A percentile compares a stretch with the other conserved stretches of the same genome.
Evolutionary conservation across 2,888 invertebrate genomes (phyloP).

Genomic region (Tipula vernalis): DNA sequence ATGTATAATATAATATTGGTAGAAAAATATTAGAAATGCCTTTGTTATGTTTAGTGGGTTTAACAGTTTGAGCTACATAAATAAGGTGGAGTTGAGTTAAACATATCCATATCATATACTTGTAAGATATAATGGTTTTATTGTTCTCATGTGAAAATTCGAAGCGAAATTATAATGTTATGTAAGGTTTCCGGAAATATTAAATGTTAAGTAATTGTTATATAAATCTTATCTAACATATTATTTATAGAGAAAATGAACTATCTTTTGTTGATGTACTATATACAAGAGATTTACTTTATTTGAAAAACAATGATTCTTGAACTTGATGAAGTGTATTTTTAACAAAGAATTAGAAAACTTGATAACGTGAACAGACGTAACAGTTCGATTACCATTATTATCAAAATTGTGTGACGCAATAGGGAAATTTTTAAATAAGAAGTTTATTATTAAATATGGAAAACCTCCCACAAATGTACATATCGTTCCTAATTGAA

Average conservation of each 20-base stretch:
- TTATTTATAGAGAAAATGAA: neutral
- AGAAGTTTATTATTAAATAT: too few relatives aligned
- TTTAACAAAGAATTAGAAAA: too few relatives aligned
- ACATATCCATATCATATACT: neutral
- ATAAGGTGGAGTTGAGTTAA: neutral
- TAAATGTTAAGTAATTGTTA: neutral
- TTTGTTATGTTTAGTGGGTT: constrained; percentile 4
- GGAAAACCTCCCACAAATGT: too few relatives aligned
- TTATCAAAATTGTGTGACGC: too few relatives aligned
- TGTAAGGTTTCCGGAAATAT: neutral
- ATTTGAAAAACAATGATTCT: too few relatives aligned
- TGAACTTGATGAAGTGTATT: too few relatives aligned
- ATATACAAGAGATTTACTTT: too few relatives aligned
- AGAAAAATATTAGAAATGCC: neutral
- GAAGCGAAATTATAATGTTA: neutral
- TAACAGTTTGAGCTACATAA: neutral
- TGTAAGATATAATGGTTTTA: neutral
- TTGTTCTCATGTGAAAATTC: neutral
- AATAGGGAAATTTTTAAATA: too few relatives aligned
- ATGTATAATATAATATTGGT: neutral
- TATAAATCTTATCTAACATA: neutral
- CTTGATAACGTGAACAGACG: too few relatives aligned
- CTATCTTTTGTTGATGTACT: too few relatives aligned
- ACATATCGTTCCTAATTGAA: too few relatives aligned
- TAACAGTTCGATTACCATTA: too few relatives aligned